These are phyloP conservation scores for Drosophila pandora DNA, from an alignment of 1,140 invertebrate genomes.

Conservation along the genomic window DNA sequence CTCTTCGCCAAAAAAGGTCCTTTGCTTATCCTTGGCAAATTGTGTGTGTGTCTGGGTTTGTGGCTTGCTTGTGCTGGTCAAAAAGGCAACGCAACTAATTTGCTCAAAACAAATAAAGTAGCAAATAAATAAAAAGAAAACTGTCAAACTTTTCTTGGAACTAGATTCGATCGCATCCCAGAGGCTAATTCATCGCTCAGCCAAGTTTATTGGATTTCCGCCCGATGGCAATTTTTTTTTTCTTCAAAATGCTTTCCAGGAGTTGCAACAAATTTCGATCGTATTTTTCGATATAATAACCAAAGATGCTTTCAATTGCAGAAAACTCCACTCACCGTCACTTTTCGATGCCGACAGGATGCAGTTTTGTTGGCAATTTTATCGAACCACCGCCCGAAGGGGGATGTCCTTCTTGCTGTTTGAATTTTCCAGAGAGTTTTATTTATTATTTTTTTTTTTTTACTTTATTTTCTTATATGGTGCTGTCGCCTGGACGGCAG, in stretches of 20 bases:
- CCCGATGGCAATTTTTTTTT: conserved; percentile 12
- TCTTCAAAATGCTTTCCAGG: background rate
- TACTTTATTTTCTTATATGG: conserved; percentile 15
- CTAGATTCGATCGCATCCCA: conserved; percentile 30
- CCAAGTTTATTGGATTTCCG: conserved; percentile 15
- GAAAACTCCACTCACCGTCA: conserved; percentile 25
- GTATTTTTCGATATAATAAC: conserved; percentile 12
- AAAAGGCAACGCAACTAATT: conserved; percentile 69
- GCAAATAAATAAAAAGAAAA: conserved; percentile 35
- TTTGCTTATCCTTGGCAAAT: conserved; percentile 6
- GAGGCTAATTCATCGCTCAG: conserved; percentile 31
- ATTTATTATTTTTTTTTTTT: conserved; percentile 47
- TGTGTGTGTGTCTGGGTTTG: conserved; percentile 35
- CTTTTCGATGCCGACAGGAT: conserved; percentile 4
- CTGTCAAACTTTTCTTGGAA: conserved; percentile 24
- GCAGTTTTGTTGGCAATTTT: conserved; percentile 13
- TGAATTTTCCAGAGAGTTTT: conserved; percentile 44
- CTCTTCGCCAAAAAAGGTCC: conserved; percentile 55
- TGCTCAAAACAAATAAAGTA: conserved; percentile 46
- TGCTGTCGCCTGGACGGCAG: conserved; percentile 26
- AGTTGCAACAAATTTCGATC: conserved; percentile 13
- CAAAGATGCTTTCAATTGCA: background rate
- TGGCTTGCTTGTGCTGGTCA: conserved; percentile 55
- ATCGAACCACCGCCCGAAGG: conserved; percentile 11
- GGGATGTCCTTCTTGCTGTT: conserved; percentile 40